Conservation (phyloP, 2,797 vertebrate genomes). For the Clarias pachynema region DNA sequence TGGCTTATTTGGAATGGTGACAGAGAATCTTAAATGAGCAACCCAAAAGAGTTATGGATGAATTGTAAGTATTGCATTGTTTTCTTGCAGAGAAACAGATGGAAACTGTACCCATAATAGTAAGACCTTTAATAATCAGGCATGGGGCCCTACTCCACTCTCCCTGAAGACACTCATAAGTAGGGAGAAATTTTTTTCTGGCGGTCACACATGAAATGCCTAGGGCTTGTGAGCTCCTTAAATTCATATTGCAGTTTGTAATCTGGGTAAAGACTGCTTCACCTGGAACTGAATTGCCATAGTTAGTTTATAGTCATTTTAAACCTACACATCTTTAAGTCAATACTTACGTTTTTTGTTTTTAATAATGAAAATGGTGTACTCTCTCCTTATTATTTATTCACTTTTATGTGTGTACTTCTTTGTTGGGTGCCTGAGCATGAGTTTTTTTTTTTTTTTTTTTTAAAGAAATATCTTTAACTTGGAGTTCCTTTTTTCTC, state of each 20-base stretch:
- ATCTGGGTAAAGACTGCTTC: slow-evolving; percentile 23
- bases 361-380: not conserved
- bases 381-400: not conserved
- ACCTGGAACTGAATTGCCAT: not conserved
- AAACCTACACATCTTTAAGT: not conserved
- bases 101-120: slow-evolving; percentile 46
- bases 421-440: not conserved
- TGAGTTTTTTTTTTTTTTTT: not conserved
- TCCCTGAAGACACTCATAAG: slow-evolving; percentile 25
- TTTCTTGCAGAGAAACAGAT: slow-evolving; percentile 66
- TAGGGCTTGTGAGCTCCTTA: not conserved
- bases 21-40: slow-evolving; percentile 50
- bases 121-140: slow-evolving; percentile 23
- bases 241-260: slow-evolving; percentile 17
- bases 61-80: slow-evolving; percentile 57
- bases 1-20: slow-evolving; percentile 50
- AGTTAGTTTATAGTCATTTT: not conserved
- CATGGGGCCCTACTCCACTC: slow-evolving; percentile 9
- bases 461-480: slow-evolving; percentile 44
- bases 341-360: not conserved
- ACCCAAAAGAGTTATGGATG: slow-evolving; percentile 56
- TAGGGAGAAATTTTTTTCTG: not conserved
- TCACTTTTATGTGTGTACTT: not conserved
- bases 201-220: slow-evolving; percentile 9
- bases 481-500: slow-evolving; percentile 22